Conservation (phyloP, 2,888 invertebrate species). For the Bedellia somnulentella region DNA sequence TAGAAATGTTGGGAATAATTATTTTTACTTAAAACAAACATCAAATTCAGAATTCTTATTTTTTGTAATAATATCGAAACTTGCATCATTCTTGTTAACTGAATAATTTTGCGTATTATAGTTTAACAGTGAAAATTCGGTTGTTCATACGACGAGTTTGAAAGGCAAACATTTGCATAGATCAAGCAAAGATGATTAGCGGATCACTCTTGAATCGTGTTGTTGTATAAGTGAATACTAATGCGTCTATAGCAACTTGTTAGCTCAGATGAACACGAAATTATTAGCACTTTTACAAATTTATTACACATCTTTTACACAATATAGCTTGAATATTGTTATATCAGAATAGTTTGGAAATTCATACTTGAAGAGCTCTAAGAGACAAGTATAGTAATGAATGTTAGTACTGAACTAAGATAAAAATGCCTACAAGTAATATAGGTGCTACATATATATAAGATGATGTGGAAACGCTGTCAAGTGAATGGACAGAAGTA, state of each 20-base stretch:
- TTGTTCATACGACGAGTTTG: too few relatives aligned
- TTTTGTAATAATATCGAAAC: too few relatives aligned
- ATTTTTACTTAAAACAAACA: too few relatives aligned
- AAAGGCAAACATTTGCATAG: slow-evolving; percentile 40
- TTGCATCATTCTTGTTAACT: too few relatives aligned
- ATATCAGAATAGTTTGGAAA: too few relatives aligned
- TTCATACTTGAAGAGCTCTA: slow-evolving; percentile 46
- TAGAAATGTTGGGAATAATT: too few relatives aligned
- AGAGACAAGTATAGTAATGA: slow-evolving; percentile 36
- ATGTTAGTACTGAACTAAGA: slow-evolving; percentile 49
- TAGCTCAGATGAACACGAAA: slow-evolving; percentile 19
- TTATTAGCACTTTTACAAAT: too few relatives aligned
- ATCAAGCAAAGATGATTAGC: slow-evolving; percentile 43
- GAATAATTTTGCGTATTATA: too few relatives aligned
- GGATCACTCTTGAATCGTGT: slow-evolving; percentile 38
- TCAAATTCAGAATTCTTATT: too few relatives aligned
- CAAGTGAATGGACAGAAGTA: slow-evolving; percentile 54
- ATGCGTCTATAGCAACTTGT: slow-evolving; percentile 22
- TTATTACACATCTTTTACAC: too few relatives aligned
- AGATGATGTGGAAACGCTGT: slow-evolving; percentile 47
- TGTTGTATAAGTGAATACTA: slow-evolving; percentile 37
- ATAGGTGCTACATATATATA: slow-evolving; percentile 24
- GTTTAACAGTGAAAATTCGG: too few relatives aligned
- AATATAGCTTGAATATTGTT: too few relatives aligned
- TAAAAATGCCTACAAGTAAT: slow-evolving; percentile 25